Evolutionary conservation across 2,888 invertebrate species (phyloP).

Genomic region (Cremastinae sp.): DNA sequence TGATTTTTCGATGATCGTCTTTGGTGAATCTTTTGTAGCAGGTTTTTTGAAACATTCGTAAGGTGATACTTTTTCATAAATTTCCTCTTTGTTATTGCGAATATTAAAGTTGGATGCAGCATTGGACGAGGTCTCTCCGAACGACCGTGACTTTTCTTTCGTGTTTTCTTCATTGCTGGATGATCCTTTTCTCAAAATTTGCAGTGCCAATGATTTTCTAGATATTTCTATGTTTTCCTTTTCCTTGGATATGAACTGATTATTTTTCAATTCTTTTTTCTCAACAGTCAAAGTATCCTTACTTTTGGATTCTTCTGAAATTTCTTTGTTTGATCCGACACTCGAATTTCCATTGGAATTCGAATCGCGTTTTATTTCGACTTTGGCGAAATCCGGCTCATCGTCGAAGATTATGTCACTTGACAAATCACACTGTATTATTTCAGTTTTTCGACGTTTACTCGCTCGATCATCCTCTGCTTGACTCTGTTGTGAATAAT

Average conservation of each 20-base stretch:
- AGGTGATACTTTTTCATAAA: background rate
- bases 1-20: slow-evolving; percentile 5
- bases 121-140: background rate
- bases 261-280: too few relatives aligned
- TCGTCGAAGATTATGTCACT: slow-evolving; percentile 52
- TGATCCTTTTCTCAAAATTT: slow-evolving; percentile 44
- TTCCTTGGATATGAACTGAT: background rate
- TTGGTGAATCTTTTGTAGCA: background rate
- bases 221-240: slow-evolving; percentile 27
- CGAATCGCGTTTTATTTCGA: slow-evolving; percentile 12
- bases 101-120: slow-evolving; percentile 23
- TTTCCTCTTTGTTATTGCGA: background rate
- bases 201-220: slow-evolving; percentile 50
- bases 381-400: slow-evolving; percentile 51
- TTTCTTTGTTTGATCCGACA: slow-evolving; percentile 58
- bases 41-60: slow-evolving; percentile 50
- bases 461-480: slow-evolving; percentile 27
- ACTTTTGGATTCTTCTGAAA: slow-evolving; percentile 62
- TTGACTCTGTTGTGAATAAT: slow-evolving; percentile 56
- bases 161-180: background rate
- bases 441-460: slow-evolving; percentile 45
- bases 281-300: slow-evolving; percentile 26
- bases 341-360: slow-evolving; percentile 43
- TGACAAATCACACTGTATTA: slow-evolving; percentile 20
- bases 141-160: background rate